Evolutionary conservation across 2,797 vertebrate genomes (phyloP).

Genomic region (Paguma larvata): DNA sequence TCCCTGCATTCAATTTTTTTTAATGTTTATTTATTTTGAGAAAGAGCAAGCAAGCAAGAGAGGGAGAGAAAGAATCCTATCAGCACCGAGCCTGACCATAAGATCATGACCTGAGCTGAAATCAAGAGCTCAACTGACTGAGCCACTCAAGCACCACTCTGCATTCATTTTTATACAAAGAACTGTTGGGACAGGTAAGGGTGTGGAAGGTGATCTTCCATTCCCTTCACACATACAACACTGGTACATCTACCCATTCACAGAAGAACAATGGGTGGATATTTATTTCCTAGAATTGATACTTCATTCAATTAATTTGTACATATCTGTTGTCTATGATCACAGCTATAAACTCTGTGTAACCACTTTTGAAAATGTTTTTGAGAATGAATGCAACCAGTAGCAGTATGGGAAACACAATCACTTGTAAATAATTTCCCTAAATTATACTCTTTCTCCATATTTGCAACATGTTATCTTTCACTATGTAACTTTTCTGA

Average conservation of each 20-base stretch:
- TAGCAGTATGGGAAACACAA: neutral
- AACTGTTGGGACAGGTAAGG: neutral
- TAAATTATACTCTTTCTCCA: neutral
- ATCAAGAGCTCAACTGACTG: too few relatives aligned
- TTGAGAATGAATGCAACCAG: neutral
- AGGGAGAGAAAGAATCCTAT: too few relatives aligned
- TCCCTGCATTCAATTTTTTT: neutral
- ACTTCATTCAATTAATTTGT: constrained; percentile 24
- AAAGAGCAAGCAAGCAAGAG: too few relatives aligned
- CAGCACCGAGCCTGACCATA: too few relatives aligned
- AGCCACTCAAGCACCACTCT: too few relatives aligned
- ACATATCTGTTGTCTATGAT: neutral
- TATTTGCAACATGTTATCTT: neutral
- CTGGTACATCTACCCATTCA: neutral
- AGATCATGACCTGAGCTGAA: too few relatives aligned
- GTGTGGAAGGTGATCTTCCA: neutral
- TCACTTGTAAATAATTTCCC: constrained; percentile 39
- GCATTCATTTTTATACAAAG: neutral
- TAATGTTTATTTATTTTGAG: too few relatives aligned
- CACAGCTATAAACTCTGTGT: neutral
- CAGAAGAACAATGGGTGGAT: neutral
- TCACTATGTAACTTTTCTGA: neutral
- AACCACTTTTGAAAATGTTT: neutral
- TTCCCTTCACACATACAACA: neutral
- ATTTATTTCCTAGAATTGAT: neutral